Conservation (phyloP, 2,888 invertebrate species). For the Leptinotarsa juncta region DNA sequence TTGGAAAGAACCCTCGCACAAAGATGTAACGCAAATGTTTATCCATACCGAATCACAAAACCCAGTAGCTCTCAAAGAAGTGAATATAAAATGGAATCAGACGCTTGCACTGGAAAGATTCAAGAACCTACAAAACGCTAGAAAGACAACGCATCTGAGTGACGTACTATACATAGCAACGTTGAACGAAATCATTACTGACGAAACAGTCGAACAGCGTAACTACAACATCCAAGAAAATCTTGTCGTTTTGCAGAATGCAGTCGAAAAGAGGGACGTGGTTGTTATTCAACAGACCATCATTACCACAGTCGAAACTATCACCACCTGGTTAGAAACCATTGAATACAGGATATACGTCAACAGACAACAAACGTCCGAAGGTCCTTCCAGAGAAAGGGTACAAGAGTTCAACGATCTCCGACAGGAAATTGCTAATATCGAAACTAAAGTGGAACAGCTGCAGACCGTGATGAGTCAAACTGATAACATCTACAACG, state of each 20-base stretch:
- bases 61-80: conserved; percentile 58
- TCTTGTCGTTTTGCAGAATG: conserved; percentile 70
- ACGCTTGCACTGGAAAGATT: conserved; percentile 70
- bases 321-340: conserved; percentile 87
- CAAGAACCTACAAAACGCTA: conserved; percentile 69
- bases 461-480: conserved; percentile 71
- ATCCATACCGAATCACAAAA: conserved; percentile 46
- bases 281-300: conserved; percentile 76
- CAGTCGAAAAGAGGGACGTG: conserved; percentile 71
- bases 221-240: conserved; percentile 72
- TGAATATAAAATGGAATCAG: conserved; percentile 68
- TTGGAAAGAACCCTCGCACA: conserved; percentile 46
- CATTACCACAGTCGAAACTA: conserved; percentile 81
- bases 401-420: conserved; percentile 73
- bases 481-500: conserved; percentile 66
- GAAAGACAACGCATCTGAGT: conserved; percentile 70
- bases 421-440: conserved; percentile 74
- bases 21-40: conserved; percentile 33
- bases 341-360: conserved; percentile 83
- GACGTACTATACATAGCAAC: conserved; percentile 74
- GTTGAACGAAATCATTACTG: conserved; percentile 69
- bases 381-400: conserved; percentile 72
- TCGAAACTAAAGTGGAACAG: conserved; percentile 75
- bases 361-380: conserved; percentile 69
- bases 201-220: conserved; percentile 69